Base-by-base conservation (phyloP, 2,113 vertebrate genomes). In the Oreochromis tanganicae region DNA sequence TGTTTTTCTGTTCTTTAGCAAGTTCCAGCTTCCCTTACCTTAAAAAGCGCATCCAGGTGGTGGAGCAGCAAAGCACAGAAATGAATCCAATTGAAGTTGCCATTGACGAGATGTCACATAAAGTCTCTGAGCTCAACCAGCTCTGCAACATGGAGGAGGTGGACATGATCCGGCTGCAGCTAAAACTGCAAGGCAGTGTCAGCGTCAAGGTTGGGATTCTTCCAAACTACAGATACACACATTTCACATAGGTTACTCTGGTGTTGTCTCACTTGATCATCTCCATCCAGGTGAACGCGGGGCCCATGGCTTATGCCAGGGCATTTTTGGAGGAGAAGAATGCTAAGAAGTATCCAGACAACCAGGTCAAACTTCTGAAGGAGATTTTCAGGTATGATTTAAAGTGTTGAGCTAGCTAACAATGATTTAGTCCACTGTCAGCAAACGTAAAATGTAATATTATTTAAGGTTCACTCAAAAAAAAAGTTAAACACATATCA, bases 61-160 rank as follows among this genome's bases (percentile, higher is more conserved):
- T 99, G 66, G 98, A 98, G 92, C 98, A 99, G 63, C 97, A 97
- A 24, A 98, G 98, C 94, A 98, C 97, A 2, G 98, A 99, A 85
- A 97, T 99, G 96, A 99, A 99, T 90, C 99, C 99, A 1, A 98
- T 99, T 0, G 98, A 99, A 90, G 99, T 99, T n/a, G 99, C 99
- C 0, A 99, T 99, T n/a, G 99, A 99, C 50, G 98, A 99, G 95
- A 99, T 99, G 99, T 98, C 98, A 55, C 97, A 96, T 50, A 99
- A 99, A 75, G 98, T 99, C 73, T 98, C 97, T 0, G 99, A 99
- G 93, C 98, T 99, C 85, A 99, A 97, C 80, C 98, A 99, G 94
- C 97, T 99, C 59, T 99, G 98, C 95, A 97, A 94, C 4, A 97
- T 98, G 97, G 97, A 98, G 21, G 98, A 99, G 21, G 98, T 99